Evolutionary conservation across 2,113 vertebrate genomes (phyloP), one percentile per base, ranked within the genome.

Genomic region (Xyrauchen texanus): DNA sequence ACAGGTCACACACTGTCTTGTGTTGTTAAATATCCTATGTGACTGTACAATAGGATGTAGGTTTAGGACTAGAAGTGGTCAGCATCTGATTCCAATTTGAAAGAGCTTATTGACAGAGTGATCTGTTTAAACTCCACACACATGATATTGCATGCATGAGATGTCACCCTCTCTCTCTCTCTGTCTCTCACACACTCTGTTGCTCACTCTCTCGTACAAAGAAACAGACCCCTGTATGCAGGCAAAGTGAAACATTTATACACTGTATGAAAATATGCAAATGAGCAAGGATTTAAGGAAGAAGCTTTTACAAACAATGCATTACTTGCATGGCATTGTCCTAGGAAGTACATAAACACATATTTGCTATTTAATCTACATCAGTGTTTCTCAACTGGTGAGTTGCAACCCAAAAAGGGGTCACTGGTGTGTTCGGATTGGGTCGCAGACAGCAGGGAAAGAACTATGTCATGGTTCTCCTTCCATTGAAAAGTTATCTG

Each of bases 41-140:
- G 47, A 83, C 16, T 58, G 46, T 68, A 21, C 3, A 61, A 46
- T 34, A 34, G 21, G 70, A 72, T 72, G 60, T 75, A 75, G 13
- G 60, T 61, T 63, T 10, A 42, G 78, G 67, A 49, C 70, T 68
- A 68, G 66, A 71, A 73, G 15, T 62, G 82, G 69, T 21, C 46
- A 55, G 60, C 61, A 45, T 85, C 79, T 77, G 84, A 85, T 65
- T 81, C 79, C 64, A 76, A 78, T 77, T 67, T 76, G 60, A 64
- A 65, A 49, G 10, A 52, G 60, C 67, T 64, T 64, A 70, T 49
- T 70, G 77, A 81, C 75, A 81, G 60, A 80, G 72, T 44, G 67
- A 82, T 83, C 79, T 81, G 76, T 81, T 79, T 78, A 83, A 78
- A 63, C 73, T 73, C 75, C 64, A 49, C 62, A 63, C 66, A 60